Evolutionary conservation across 2,113 vertebrate genomes (phyloP).

Genomic region (Phrynosoma platyrhinos): DNA sequence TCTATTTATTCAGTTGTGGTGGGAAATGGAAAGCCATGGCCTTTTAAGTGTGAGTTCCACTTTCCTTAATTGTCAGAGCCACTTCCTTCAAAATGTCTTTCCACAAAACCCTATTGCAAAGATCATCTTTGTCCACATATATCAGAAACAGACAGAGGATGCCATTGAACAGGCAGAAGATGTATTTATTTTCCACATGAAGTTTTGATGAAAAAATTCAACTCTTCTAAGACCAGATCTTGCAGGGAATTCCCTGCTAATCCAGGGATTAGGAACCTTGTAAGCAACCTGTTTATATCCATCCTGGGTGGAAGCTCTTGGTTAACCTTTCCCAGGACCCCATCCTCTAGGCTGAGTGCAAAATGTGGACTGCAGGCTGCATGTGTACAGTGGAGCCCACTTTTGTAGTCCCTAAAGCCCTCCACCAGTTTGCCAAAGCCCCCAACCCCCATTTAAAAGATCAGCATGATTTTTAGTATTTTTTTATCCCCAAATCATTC

Average conservation of each 20-base stretch:
- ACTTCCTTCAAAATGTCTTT: background rate
- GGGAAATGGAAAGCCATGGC: background rate
- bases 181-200: background rate
- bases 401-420: too few relatives aligned
- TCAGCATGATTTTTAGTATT: too few relatives aligned
- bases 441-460: too few relatives aligned
- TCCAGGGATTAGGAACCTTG: too few relatives aligned
- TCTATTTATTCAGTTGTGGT: fast-evolving
- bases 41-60: background rate
- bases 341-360: too few relatives aligned
- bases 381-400: too few relatives aligned
- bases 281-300: too few relatives aligned
- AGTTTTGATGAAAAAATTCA: background rate
- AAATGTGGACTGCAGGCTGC: too few relatives aligned
- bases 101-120: background rate
- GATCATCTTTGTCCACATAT: background rate
- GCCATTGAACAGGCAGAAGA: fast-evolving
- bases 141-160: background rate
- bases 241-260: background rate
- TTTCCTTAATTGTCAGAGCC: background rate
- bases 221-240: fast-evolving
- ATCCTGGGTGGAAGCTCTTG: too few relatives aligned
- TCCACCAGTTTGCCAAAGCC: too few relatives aligned
- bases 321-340: too few relatives aligned
- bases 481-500: too few relatives aligned